Conservation (phyloP, 2,797 vertebrate genomes). For the Dromococcyx pavoninus region DNA sequence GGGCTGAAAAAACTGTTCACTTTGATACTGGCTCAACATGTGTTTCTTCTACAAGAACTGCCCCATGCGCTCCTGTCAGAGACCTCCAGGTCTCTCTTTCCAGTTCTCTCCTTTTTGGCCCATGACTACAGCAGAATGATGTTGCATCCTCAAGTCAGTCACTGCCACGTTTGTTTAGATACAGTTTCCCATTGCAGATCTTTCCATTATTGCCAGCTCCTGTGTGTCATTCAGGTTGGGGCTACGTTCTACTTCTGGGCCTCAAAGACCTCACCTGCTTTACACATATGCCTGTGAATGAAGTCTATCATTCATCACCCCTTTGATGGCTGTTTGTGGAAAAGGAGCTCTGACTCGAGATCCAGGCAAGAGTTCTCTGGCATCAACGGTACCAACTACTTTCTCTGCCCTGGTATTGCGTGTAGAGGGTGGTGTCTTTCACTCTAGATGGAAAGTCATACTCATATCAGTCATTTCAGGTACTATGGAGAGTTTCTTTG, state of each 20-base stretch:
- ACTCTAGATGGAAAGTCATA: background rate
- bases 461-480: background rate
- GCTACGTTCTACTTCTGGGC: background rate
- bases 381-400: background rate
- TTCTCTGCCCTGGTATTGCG: background rate
- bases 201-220: background rate
- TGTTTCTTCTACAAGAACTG: background rate
- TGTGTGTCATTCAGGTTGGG: background rate
- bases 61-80: background rate
- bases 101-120: background rate
- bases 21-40: background rate
- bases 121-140: background rate
- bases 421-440: background rate
- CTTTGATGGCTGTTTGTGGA: background rate
- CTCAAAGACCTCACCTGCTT: background rate
- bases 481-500: background rate
- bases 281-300: background rate
- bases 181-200: background rate
- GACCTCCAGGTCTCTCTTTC: background rate
- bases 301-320: background rate
- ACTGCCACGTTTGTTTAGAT: accelerated
- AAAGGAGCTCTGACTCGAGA: background rate
- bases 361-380: background rate
- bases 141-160: background rate
- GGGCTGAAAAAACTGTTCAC: background rate